Base-by-base conservation (phyloP, 2,888 invertebrate species). In the Dicycla oo region DNA sequence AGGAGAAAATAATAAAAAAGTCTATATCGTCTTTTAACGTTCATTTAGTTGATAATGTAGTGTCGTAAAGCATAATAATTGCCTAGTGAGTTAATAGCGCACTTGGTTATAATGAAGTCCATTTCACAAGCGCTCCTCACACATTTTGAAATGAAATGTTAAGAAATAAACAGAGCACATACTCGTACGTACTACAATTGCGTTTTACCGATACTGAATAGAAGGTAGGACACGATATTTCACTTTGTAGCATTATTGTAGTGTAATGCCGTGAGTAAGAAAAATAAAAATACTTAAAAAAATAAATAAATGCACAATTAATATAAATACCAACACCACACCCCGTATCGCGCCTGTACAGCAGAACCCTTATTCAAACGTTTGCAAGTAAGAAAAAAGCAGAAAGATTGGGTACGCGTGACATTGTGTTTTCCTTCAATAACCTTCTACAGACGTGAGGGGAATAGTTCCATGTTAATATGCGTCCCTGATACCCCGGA, bases 381-480 rank as follows among this genome's bases (percentile, higher is more conserved):
- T 64, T 71, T 34, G 60, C 51, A 80, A 75, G 75, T 77, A 70
- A 76, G 83, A 76, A 84, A 83, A 84, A 83, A 68, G 66, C 57
- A 67, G 53, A 70, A 84, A 82, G 69, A 82, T 84, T 63, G 23
- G 61, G 40, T 51, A 70, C 73, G 71, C 79, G 84, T 84, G 86
- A 84, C 82, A 86, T 84, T 86, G 73, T 87, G 86, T 87, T 82
- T 87, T 83, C 84, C 89, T 88, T 87, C 88, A 89, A 88, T 89
- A 89, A 87, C 84, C 87, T 73, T 73, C 73, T 53, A 40, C 38
- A 57, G 54, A 77, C 89, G 89, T 89, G 89, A 84, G 79, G 65
- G 30, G 88, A 87, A 87, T 89, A 51, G 51, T 77, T 66, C 61
- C 51, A 23, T 64, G 64, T 73, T 88, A 82, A 78, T 83, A 82